Percentiles rank a stretch among this genome's conserved stretches.
These are phyloP conservation scores for Silvanus unidentatus DNA, from an alignment of 2,888 invertebrate genomes.

Conservation along the genomic window DNA sequence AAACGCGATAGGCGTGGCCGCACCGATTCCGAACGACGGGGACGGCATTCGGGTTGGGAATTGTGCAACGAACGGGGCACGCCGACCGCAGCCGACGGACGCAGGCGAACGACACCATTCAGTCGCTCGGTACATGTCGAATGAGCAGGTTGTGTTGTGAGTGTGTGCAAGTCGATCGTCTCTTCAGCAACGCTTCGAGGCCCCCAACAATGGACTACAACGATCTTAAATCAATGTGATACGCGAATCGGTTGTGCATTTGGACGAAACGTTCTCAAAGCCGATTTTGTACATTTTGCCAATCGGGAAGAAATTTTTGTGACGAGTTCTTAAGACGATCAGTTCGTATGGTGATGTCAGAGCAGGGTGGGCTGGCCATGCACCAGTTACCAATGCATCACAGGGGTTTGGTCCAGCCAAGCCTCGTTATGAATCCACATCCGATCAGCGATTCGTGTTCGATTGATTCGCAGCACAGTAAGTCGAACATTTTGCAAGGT, in stretches of 20 bases:
- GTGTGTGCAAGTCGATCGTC: too few species aligned
- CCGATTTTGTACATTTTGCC: too few species aligned
- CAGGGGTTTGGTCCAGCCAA: slow-evolving; percentile 54
- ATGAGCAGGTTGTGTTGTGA: too few species aligned
- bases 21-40: not conserved
- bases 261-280: too few species aligned
- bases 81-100: slow-evolving; percentile 5
- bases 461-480: slow-evolving; percentile 43
- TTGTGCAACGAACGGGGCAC: not conserved
- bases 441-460: slow-evolving; percentile 41
- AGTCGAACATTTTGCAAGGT: slow-evolving; percentile 29
- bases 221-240: too few species aligned
- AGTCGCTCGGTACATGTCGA: too few species aligned
- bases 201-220: too few species aligned
- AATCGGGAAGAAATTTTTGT: slow-evolving; percentile 13
- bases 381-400: slow-evolving; percentile 57
- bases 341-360: slow-evolving; percentile 60
- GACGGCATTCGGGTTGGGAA: too few species aligned
- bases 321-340: slow-evolving; percentile 27
- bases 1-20: slow-evolving; percentile 27
- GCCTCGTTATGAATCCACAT: slow-evolving; percentile 56
- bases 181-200: too few species aligned
- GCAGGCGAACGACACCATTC: slow-evolving; percentile 10
- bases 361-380: slow-evolving; percentile 61
- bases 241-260: too few species aligned